A percentile compares a stretch with the other conserved stretches of the same genome.
Evolutionary conservation across 2,888 invertebrate genomes (phyloP).

Genomic region (Electrophaes corylata): DNA sequence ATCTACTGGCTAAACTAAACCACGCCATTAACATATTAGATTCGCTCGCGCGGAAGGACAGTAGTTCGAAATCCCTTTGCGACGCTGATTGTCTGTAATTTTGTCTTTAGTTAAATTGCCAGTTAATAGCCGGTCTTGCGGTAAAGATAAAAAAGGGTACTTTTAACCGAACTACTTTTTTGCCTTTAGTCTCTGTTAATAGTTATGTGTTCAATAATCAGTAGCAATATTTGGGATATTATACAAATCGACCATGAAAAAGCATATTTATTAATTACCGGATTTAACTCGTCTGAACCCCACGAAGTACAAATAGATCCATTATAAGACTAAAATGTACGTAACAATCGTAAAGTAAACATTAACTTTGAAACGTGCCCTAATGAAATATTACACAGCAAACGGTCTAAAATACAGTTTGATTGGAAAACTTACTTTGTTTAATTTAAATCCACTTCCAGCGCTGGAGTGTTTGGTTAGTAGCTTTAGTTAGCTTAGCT

Average conservation of each 20-base stretch:
- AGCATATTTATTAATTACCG: not conserved
- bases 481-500: conserved; percentile 39
- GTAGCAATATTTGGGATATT: not conserved
- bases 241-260: not conserved
- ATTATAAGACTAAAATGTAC: conserved; percentile 16
- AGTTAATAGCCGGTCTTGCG: conserved; percentile 32
- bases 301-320: conserved; percentile 8
- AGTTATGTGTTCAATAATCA: not conserved
- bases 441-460: conserved; percentile 39
- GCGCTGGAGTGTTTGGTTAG: conserved; percentile 39
- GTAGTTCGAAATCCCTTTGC: conserved; percentile 38
- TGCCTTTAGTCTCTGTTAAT: not conserved
- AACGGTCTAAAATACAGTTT: conserved; percentile 42
- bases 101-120: conserved; percentile 41
- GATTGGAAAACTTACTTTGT: conserved; percentile 45
- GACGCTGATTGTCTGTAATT: conserved; percentile 40
- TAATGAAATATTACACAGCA: conserved; percentile 39
- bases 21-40: conserved; percentile 56
- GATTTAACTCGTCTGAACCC: not conserved
- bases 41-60: conserved; percentile 44
- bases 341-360: conserved; percentile 26
- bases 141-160: conserved; percentile 25
- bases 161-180: conserved; percentile 10
- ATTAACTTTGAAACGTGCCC: conserved; percentile 33
- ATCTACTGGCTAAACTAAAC: conserved; percentile 46